phyloP scores from a whole-genome alignment of 2,797 vertebrate genomes.

The Pseudochirops corinnae region DNA sequence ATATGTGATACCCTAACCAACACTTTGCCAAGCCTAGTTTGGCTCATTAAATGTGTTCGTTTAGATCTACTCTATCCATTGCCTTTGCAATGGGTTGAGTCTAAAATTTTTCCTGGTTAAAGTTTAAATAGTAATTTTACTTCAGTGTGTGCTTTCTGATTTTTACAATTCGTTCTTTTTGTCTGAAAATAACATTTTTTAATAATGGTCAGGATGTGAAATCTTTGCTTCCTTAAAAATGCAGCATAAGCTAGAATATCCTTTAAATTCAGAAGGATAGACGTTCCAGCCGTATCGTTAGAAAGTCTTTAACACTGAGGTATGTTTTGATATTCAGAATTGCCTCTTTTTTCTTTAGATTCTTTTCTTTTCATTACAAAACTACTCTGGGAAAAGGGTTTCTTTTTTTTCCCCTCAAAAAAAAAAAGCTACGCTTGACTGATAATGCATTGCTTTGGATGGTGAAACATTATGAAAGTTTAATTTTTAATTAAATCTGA shows the following conservation, averaged over 20 bases:
- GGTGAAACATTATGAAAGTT: conserved; percentile 93
- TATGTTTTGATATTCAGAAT: conserved; percentile 85
- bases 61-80: conserved; percentile 39
- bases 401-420: conserved; percentile 79
- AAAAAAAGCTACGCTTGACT: conserved; percentile 88
- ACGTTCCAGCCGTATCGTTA: conserved; percentile 79
- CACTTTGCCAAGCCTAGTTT: not conserved
- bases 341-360: conserved; percentile 81
- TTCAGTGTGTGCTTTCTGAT: conserved; percentile 79
- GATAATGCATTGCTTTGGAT: conserved; percentile 92
- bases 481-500: conserved; percentile 94
- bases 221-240: conserved; percentile 73
- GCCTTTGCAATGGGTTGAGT: conserved; percentile 35
- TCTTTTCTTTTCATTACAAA: conserved; percentile 87
- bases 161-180: conserved; percentile 79
- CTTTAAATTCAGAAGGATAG: conserved; percentile 81
- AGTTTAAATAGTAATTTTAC: conserved; percentile 74
- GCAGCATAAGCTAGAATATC: conserved; percentile 72
- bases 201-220: conserved; percentile 73
- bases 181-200: conserved; percentile 80
- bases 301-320: conserved; percentile 80
- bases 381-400: conserved; percentile 85
- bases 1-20: not conserved
- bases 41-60: conserved; percentile 6
- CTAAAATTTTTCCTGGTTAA: conserved; percentile 44